Conservation (phyloP, 1,140 invertebrate genomes). For the Scaptomyza pallida region DNA sequence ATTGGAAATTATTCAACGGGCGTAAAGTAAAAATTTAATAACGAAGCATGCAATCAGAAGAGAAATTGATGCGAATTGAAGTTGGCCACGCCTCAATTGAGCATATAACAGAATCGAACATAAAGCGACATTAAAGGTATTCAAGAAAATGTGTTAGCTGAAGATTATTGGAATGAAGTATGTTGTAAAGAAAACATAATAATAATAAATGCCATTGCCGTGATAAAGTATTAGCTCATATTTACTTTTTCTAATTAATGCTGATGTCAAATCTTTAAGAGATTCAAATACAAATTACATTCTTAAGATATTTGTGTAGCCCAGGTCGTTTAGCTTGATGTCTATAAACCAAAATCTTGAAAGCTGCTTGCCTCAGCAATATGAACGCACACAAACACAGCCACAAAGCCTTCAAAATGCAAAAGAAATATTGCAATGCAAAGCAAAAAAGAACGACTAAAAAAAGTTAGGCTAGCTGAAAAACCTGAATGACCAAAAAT, state of each 20-base stretch:
- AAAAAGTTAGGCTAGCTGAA: neutral
- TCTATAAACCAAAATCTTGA: conserved; percentile 19
- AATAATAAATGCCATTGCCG: no score
- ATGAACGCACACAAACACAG: neutral
- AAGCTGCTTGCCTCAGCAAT: conserved; percentile 1
- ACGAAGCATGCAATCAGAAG: conserved; percentile 44
- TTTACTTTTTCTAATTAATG: no score
- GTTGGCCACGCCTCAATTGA: conserved; percentile 8
- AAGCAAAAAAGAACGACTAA: conserved; percentile 1
- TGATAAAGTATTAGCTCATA: no score
- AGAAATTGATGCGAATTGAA: conserved; percentile 41
- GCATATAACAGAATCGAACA: neutral
- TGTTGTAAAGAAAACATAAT: no score
- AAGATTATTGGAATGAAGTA: no score
- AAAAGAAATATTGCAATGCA: conserved; percentile 13
- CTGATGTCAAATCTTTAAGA: no score
- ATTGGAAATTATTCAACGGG: conserved; percentile 63
- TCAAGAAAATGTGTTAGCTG: neutral
- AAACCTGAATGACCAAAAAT: conserved; percentile 14
- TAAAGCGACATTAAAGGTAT: conserved; percentile 3
- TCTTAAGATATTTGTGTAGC: neutral
- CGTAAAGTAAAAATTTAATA: conserved; percentile 62
- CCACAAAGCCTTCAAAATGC: neutral
- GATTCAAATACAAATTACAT: conserved; percentile 10
- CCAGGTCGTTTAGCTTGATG: conserved; percentile 5